These are phyloP conservation scores for Adelges cooleyi DNA, from an alignment of 1,140 invertebrate genomes.

Conservation along the genomic window DNA sequence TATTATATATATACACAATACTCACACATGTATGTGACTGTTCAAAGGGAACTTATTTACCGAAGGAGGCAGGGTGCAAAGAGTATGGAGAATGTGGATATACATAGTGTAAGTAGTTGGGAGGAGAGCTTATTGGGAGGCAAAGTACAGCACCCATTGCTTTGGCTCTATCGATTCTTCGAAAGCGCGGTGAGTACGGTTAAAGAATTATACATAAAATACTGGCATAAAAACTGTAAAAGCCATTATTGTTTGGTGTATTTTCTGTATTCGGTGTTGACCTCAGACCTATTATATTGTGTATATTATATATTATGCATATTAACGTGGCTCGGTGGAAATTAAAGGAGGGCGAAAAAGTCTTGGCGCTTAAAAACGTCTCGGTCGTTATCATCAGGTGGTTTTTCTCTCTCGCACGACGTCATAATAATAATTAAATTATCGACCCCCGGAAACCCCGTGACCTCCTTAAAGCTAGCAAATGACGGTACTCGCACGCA, in stretches of 20 bases:
- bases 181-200: not conserved
- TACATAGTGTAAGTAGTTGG: too few relatives aligned
- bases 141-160: not conserved
- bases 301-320: too few relatives aligned
- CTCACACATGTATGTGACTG: conserved; percentile 7
- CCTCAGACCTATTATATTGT: too few relatives aligned
- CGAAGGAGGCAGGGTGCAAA: not conserved
- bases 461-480: conserved; percentile 1
- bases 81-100: too few relatives aligned
- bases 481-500: not conserved
- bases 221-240: too few relatives aligned
- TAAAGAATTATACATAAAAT: too few relatives aligned
- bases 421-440: conserved; percentile 10
- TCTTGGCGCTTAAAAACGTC: too few relatives aligned
- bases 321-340: too few relatives aligned
- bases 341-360: too few relatives aligned
- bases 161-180: conserved; percentile 18
- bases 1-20: not conserved
- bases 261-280: too few relatives aligned
- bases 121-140: not conserved
- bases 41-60: conserved; percentile 14
- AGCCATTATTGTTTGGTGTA: too few relatives aligned
- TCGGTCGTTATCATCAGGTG: not conserved
- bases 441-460: conserved; percentile 9
- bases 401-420: not conserved